Evolutionary conservation across 2,888 invertebrate genomes (phyloP).

Genomic region (Perizoma flavofasciatum): DNA sequence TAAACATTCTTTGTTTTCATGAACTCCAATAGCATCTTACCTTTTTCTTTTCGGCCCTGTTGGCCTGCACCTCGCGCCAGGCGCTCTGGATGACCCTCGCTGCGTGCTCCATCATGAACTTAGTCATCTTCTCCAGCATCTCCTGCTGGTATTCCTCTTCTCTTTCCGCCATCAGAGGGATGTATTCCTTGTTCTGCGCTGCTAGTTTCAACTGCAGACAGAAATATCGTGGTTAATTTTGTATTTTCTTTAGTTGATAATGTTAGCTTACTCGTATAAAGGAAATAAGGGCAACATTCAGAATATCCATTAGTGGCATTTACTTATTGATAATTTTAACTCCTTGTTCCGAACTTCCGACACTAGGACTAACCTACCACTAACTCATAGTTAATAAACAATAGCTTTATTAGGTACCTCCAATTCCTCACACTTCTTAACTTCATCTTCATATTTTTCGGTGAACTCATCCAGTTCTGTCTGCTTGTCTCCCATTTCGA

Average conservation of each 20-base stretch:
- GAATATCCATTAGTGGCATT: too few relatives aligned
- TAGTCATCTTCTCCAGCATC: conserved; percentile 78
- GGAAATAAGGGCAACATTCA: too few relatives aligned
- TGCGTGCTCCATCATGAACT: conserved; percentile 70
- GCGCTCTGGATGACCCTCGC: conserved; percentile 72
- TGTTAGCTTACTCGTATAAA: too few relatives aligned
- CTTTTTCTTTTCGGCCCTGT: conserved; percentile 72
- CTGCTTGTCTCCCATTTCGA: conserved; percentile 84
- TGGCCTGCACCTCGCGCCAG: conserved; percentile 68
- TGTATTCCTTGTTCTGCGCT: conserved; percentile 59
- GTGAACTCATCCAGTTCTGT: conserved; percentile 77
- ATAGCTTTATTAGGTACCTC: conserved; percentile 53
- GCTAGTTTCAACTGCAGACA: conserved; percentile 7
- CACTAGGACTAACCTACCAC: too few relatives aligned
- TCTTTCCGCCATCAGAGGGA: conserved; percentile 82
- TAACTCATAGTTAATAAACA: too few relatives aligned
- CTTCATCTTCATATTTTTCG: conserved; percentile 77
- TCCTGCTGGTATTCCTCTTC: conserved; percentile 81
- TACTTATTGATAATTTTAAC: too few relatives aligned
- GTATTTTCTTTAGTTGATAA: neutral
- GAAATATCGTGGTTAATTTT: neutral
- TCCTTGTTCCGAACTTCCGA: too few relatives aligned
- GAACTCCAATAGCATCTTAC: conserved; percentile 41
- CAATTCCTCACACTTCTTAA: conserved; percentile 68
- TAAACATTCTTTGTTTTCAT: too few relatives aligned